These are phyloP conservation scores for Trichechus manatus DNA, from an alignment of 2,113 vertebrate genomes.

Conservation along the genomic window DNA sequence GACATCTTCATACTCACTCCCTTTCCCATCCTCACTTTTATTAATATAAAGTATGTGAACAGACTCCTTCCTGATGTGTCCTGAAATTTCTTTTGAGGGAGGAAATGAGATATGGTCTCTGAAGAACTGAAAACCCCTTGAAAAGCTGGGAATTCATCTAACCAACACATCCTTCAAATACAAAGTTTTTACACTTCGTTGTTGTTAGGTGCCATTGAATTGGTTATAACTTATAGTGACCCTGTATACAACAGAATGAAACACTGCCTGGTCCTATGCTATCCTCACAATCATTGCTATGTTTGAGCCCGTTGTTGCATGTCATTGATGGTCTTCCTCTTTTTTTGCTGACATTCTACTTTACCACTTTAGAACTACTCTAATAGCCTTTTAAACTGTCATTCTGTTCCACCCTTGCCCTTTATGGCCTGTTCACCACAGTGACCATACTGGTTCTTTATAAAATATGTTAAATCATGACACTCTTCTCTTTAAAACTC, in stretches of 20 bases:
- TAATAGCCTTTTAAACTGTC: neutral
- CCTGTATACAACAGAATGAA: no score
- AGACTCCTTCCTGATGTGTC: neutral
- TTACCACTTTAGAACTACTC: neutral
- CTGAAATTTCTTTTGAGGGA: slow-evolving; percentile 16
- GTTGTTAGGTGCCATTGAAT: no score
- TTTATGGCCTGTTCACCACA: neutral
- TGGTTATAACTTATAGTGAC: no score
- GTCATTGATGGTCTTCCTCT: no score
- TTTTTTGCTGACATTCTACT: no score
- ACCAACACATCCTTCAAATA: neutral
- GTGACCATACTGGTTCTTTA: neutral
- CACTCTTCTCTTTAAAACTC: neutral
- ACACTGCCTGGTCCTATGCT: no score
- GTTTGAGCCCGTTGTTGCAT: no score
- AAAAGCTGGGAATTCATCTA: slow-evolving; percentile 18
- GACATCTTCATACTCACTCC: neutral
- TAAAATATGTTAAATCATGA: neutral
- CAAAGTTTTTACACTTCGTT: neutral
- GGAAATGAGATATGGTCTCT: slow-evolving; percentile 50
- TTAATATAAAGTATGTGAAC: slow-evolving; percentile 34
- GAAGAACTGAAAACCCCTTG: neutral
- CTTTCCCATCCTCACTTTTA: neutral
- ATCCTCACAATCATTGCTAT: no score
- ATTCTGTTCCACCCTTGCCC: neutral